phyloP scores from a whole-genome alignment of 2,888 invertebrate genomes.

The Platycheirus rosarum region DNA sequence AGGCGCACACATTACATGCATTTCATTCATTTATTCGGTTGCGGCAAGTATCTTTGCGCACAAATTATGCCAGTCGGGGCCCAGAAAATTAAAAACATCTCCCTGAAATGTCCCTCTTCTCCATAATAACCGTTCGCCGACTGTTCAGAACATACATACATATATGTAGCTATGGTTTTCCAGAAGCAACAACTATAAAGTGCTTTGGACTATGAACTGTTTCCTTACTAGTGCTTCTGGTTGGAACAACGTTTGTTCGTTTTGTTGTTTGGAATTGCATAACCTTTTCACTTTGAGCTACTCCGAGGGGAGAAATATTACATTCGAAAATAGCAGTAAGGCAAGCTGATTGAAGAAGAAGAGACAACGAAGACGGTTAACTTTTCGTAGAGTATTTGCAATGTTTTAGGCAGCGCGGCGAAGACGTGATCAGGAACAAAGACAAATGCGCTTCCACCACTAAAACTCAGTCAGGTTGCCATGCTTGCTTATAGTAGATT shows the following conservation, averaged over 20 bases:
- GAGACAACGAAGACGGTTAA: conserved; percentile 1
- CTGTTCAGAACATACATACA: not conserved
- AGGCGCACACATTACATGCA: conserved; percentile 53
- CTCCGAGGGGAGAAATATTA: conserved; percentile 1
- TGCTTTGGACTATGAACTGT: conserved; percentile 73
- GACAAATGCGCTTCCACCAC: conserved; percentile 30
- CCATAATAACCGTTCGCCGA: not conserved
- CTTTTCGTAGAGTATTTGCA: conserved; percentile 30
- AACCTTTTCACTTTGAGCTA: conserved; percentile 53
- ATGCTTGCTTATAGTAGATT: conserved; percentile 34
- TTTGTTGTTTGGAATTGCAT: conserved; percentile 62
- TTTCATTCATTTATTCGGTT: conserved; percentile 67
- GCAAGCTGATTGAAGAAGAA: conserved; percentile 27
- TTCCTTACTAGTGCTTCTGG: conserved; percentile 64
- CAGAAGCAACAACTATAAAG: conserved; percentile 67
- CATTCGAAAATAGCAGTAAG: conserved; percentile 54
- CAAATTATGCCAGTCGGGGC: conserved; percentile 48
- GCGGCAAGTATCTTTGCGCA: conserved; percentile 49
- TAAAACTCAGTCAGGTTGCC: not conserved
- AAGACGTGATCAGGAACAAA: conserved; percentile 40
- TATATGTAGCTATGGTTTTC: conserved; percentile 12
- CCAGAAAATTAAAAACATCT: conserved; percentile 46
- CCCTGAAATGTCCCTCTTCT: conserved; percentile 7
- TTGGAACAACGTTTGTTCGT: conserved; percentile 44
- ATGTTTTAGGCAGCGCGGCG: conserved; percentile 18